Evolutionary conservation across 2,888 invertebrate genomes (phyloP).

Genomic region (Octodonta nipae): DNA sequence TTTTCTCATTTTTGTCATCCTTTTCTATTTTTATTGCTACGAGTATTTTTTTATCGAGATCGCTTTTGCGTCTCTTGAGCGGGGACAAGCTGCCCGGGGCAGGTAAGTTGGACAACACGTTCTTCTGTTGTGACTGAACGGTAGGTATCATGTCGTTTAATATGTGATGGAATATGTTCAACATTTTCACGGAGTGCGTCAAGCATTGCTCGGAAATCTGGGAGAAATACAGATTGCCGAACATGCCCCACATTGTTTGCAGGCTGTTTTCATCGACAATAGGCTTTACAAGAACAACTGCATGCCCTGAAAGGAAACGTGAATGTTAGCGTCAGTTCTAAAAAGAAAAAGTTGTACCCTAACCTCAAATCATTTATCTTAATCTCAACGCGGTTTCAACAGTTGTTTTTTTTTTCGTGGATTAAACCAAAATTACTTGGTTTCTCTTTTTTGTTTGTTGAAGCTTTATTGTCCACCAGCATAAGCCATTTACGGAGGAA

Average conservation of each 20-base stretch:
- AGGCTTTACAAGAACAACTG: slow-evolving; percentile 18
- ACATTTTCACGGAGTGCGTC: slow-evolving; percentile 51
- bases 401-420: no score
- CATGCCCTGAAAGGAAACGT: slow-evolving; percentile 21
- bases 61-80: slow-evolving; percentile 33
- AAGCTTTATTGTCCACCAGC: no score
- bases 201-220: slow-evolving; percentile 50
- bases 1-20: slow-evolving; percentile 28
- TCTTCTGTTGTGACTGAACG: slow-evolving; percentile 35
- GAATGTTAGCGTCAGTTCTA: background rate
- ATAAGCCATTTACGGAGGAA: no score
- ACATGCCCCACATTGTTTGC: slow-evolving; percentile 32
- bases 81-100: slow-evolving; percentile 36
- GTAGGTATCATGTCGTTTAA: slow-evolving; percentile 54
- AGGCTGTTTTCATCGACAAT: slow-evolving; percentile 15
- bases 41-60: slow-evolving; percentile 29
- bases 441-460: no score
- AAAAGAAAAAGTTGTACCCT: background rate
- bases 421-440: no score
- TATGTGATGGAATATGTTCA: slow-evolving; percentile 64
- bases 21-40: slow-evolving; percentile 19
- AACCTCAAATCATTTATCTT: background rate
- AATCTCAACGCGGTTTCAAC: no score
- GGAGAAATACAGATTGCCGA: slow-evolving; percentile 35
- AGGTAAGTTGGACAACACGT: slow-evolving; percentile 44